These are phyloP conservation scores for Sebastes variabilis DNA, from an alignment of 2,797 vertebrate species.

Conservation along the genomic window DNA sequence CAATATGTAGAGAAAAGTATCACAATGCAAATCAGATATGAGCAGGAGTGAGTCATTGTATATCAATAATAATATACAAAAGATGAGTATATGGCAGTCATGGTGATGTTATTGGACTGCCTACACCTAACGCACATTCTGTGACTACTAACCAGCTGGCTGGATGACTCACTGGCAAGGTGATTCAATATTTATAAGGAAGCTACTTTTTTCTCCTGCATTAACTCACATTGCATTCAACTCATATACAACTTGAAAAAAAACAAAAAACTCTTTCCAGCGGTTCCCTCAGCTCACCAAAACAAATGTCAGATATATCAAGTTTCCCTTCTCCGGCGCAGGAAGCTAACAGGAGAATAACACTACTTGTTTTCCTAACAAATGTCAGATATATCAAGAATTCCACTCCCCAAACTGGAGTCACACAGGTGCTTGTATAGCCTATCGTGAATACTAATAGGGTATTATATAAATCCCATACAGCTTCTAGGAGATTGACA, in stretches of 20 bases:
- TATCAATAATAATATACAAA: not conserved
- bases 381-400: conserved; percentile 49
- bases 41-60: not conserved
- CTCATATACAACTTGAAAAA: not conserved
- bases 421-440: conserved; percentile 4
- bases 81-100: not conserved
- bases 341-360: conserved; percentile 29
- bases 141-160: not conserved
- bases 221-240: conserved; percentile 7
- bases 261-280: not conserved
- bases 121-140: not conserved
- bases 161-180: conserved; percentile 18
- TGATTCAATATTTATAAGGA: conserved; percentile 20
- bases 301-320: conserved; percentile 53
- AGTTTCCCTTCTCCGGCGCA: conserved; percentile 11
- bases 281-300: conserved; percentile 8
- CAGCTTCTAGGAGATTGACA: conserved; percentile 19
- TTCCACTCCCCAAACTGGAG: conserved; percentile 21
- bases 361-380: conserved; percentile 34
- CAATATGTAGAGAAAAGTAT: not conserved
- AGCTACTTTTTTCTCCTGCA: not conserved
- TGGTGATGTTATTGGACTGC: not conserved
- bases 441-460: conserved; percentile 31
- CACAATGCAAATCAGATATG: not conserved
- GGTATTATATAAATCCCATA: conserved; percentile 28